Evolutionary conservation across 2,888 invertebrate species (phyloP).

Genomic region (Nephrotoma flavescens): DNA sequence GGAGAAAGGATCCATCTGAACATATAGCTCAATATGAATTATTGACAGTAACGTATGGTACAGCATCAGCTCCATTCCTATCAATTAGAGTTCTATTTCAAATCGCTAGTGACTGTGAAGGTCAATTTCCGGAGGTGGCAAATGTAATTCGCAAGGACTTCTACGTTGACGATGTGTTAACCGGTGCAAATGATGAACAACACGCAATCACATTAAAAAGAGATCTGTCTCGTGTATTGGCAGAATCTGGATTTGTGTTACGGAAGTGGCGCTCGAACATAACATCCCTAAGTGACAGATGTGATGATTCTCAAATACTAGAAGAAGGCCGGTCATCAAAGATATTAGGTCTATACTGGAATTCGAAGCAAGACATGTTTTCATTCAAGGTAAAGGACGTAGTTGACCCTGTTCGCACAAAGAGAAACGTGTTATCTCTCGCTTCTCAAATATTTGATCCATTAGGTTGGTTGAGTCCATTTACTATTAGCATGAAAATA

Average conservation of each 20-base stretch:
- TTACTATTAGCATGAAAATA: neutral
- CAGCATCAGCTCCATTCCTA: conserved; percentile 13
- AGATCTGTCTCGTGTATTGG: conserved; percentile 8
- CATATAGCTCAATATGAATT: too few species aligned
- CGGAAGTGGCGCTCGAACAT: conserved; percentile 13
- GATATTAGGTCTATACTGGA: neutral
- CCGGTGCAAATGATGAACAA: conserved; percentile 10
- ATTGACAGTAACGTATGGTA: conserved; percentile 14
- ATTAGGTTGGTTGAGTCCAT: neutral
- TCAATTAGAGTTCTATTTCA: too few species aligned
- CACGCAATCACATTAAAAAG: conserved; percentile 9
- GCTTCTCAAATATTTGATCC: too few species aligned
- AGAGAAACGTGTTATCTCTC: too few species aligned
- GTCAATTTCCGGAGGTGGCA: conserved; percentile 9
- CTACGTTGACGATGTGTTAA: neutral
- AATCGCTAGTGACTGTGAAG: conserved; percentile 11
- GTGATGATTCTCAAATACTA: neutral
- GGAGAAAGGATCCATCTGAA: too few species aligned
- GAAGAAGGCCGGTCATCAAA: neutral
- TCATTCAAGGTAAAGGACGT: neutral
- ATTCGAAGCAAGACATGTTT: neutral
- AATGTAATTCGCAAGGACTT: too few species aligned
- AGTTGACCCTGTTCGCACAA: too few species aligned
- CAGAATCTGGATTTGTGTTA: conserved; percentile 8
- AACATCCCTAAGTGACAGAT: neutral